Conservation (phyloP, 2,888 invertebrate genomes). For the Xanthia togata region DNA sequence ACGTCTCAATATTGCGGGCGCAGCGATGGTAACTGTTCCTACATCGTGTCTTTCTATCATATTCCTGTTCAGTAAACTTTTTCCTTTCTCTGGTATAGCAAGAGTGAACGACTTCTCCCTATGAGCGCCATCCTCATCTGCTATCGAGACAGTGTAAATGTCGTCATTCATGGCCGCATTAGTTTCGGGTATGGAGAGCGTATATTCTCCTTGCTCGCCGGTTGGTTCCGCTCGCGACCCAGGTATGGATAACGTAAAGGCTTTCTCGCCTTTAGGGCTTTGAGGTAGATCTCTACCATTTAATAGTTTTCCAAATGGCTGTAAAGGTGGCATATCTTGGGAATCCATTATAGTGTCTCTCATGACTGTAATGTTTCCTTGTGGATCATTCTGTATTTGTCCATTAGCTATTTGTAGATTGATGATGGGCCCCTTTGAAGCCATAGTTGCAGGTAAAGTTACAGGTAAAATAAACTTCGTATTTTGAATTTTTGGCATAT, state of each 20-base stretch:
- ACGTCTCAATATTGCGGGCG: slow-evolving; percentile 86
- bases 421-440: slow-evolving; percentile 91
- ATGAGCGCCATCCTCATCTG: slow-evolving; percentile 85
- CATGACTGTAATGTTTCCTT: slow-evolving; percentile 91
- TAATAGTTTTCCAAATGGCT: slow-evolving; percentile 82
- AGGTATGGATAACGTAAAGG: slow-evolving; percentile 85
- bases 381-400: slow-evolving; percentile 91
- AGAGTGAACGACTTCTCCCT: slow-evolving; percentile 85
- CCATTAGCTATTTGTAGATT: slow-evolving; percentile 93
- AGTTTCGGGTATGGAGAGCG: slow-evolving; percentile 88
- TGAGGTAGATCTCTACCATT: slow-evolving; percentile 84
- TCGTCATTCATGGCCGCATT: slow-evolving; percentile 89
- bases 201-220: slow-evolving; percentile 88
- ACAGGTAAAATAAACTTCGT: slow-evolving; percentile 90
- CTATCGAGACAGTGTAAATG: slow-evolving; percentile 89
- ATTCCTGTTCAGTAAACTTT: slow-evolving; percentile 84
- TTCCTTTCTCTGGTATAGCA: slow-evolving; percentile 87
- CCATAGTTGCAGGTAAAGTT: slow-evolving; percentile 89
- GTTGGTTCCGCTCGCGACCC: slow-evolving; percentile 88
- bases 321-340: slow-evolving; percentile 85
- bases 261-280: slow-evolving; percentile 80
- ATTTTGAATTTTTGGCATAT: slow-evolving; percentile 90
- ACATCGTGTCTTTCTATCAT: slow-evolving; percentile 81
- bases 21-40: slow-evolving; percentile 80
- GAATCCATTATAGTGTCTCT: slow-evolving; percentile 83